Conservation (phyloP, 2,888 invertebrate species). For the Yponomeuta evonymella region DNA sequence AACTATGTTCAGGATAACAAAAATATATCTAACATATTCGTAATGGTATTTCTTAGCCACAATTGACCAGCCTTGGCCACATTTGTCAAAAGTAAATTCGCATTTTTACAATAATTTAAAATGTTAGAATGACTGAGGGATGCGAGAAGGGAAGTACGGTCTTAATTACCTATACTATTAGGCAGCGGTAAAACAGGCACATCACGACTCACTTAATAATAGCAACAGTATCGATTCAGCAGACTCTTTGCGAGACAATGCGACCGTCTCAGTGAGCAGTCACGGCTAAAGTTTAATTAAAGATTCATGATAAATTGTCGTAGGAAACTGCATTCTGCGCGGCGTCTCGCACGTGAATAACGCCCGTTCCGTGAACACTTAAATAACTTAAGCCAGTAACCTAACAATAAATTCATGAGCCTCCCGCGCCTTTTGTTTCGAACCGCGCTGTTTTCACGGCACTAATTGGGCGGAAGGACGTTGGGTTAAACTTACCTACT, state of each 20-base stretch:
- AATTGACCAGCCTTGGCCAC: too few species aligned
- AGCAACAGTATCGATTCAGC: conserved; percentile 28
- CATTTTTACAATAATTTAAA: too few species aligned
- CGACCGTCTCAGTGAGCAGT: conserved; percentile 53
- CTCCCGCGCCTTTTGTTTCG: conserved; percentile 56
- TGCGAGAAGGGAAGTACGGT: too few species aligned
- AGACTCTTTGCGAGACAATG: conserved; percentile 51
- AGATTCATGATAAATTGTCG: conserved; percentile 76
- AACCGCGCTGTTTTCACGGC: conserved; percentile 48
- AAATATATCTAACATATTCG: too few species aligned
- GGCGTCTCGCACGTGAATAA: conserved; percentile 65
- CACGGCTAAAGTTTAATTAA: conserved; percentile 73
- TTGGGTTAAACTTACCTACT: conserved; percentile 4
- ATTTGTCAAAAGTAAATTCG: too few species aligned
- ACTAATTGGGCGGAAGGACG: conserved; percentile 68
- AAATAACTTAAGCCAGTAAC: conserved; percentile 69
- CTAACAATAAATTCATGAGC: conserved; percentile 71
- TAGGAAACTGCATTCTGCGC: conserved; percentile 68
- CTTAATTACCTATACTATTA: background rate
- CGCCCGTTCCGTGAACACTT: conserved; percentile 61
- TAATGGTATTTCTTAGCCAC: too few species aligned
- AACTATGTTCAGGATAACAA: too few species aligned
- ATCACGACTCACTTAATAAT: conserved; percentile 7
- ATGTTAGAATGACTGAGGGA: too few species aligned
- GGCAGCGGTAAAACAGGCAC: background rate